Evolutionary conservation across 2,888 invertebrate genomes (phyloP).

Genomic region (Chorisops tibialis): DNA sequence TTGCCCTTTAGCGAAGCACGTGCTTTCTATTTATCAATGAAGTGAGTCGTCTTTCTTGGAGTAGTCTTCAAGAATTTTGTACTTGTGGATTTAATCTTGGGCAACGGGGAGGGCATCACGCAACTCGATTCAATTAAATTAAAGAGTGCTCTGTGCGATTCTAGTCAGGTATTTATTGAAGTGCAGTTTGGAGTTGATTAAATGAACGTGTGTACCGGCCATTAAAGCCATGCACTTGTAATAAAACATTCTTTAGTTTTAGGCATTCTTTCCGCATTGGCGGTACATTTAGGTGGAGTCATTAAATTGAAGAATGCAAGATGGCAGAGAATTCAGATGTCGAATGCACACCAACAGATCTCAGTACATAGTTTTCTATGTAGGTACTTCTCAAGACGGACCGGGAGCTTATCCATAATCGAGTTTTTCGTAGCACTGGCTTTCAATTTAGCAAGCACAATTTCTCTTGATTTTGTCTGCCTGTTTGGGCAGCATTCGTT

Average conservation of each 20-base stretch:
- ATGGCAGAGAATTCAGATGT: too few species aligned
- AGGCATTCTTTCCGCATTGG: slow-evolving; percentile 15
- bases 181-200: slow-evolving; percentile 16
- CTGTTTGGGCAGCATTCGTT: too few species aligned
- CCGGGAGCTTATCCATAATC: too few species aligned
- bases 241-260: neutral
- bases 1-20: slow-evolving; percentile 8
- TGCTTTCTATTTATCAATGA: slow-evolving; percentile 18
- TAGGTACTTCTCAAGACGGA: too few species aligned
- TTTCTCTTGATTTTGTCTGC: too few species aligned
- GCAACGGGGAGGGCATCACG: slow-evolving; percentile 14
- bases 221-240: slow-evolving; percentile 2
- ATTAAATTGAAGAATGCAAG: too few species aligned
- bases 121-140: slow-evolving; percentile 12
- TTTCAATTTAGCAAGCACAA: too few species aligned
- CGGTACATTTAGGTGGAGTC: too few species aligned
- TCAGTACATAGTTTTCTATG: too few species aligned
- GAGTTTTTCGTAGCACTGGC: too few species aligned
- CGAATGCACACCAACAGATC: too few species aligned
- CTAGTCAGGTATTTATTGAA: slow-evolving; percentile 10
- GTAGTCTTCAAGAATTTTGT: slow-evolving; percentile 6
- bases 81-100: slow-evolving; percentile 20
- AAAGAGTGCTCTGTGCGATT: slow-evolving; percentile 5
- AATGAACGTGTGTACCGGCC: neutral
- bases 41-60: neutral